phyloP scores from a whole-genome alignment of 2,797 vertebrate genomes.

The Hoplostethus atlanticus region DNA sequence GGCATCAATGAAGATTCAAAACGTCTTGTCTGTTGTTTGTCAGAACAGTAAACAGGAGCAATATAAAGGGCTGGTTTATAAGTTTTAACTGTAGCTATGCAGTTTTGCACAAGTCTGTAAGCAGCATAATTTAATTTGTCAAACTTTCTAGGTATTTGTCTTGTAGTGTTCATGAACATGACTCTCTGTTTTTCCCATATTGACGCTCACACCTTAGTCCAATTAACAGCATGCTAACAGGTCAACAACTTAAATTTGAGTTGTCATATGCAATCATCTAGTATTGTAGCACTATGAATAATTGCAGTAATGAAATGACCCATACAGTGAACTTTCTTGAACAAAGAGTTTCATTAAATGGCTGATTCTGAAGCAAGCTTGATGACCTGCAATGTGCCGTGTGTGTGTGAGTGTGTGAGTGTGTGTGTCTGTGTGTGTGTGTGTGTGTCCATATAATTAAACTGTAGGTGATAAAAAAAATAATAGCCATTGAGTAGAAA shows the following conservation, averaged over 20 bases:
- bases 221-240: constrained; percentile 12
- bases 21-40: not conserved
- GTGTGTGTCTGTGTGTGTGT: constrained; percentile 8
- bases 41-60: not conserved
- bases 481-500: constrained; percentile 39
- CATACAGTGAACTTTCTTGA: constrained; percentile 38
- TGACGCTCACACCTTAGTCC: not conserved
- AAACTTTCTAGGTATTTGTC: not conserved
- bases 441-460: constrained; percentile 63
- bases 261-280: constrained; percentile 34
- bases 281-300: constrained; percentile 30
- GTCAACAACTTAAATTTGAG: constrained; percentile 34
- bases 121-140: not conserved
- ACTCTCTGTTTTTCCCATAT: not conserved
- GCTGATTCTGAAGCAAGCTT: constrained; percentile 29
- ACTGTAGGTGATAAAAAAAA: constrained; percentile 41
- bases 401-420: constrained; percentile 8
- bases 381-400: constrained; percentile 43
- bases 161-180: not conserved
- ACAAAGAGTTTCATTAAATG: constrained; percentile 59
- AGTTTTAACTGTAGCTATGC: not conserved
- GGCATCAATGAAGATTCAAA: constrained; percentile 2
- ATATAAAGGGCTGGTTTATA: not conserved
- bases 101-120: not conserved
- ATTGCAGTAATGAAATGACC: constrained; percentile 42